A percentile compares a stretch with the other conserved stretches of the same genome.
These are phyloP conservation scores for Nasua narica DNA, from an alignment of 2,797 vertebrate genomes.

Conservation along the genomic window DNA sequence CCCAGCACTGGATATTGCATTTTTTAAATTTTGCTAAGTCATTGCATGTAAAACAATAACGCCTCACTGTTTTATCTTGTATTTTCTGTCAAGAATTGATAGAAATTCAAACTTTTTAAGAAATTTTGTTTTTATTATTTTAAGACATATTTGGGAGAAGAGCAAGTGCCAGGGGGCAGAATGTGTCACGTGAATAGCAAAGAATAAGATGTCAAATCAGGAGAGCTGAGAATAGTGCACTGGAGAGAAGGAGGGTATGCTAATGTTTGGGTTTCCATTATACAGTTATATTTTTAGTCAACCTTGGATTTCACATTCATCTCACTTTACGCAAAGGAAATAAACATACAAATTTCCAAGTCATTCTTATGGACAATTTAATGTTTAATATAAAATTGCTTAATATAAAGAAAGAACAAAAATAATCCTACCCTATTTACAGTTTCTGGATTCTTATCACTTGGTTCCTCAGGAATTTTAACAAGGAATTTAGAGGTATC, in stretches of 20 bases:
- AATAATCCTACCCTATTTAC: constrained; percentile 79
- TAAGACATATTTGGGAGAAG: not conserved
- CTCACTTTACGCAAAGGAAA: constrained; percentile 32
- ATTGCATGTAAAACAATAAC: not conserved
- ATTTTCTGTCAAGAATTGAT: not conserved
- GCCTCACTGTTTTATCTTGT: not conserved
- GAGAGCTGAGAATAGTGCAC: not conserved
- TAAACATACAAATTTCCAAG: constrained; percentile 17
- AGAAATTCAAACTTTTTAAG: not conserved
- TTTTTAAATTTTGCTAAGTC: not conserved
- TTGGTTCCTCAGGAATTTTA: constrained; percentile 79
- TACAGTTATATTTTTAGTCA: not conserved
- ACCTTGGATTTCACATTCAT: not conserved
- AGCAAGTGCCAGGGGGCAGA: not conserved
- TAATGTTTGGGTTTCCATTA: not conserved
- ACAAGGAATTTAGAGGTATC: constrained; percentile 81
- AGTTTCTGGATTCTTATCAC: constrained; percentile 73
- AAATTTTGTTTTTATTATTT: not conserved
- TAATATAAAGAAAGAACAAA: constrained; percentile 43
- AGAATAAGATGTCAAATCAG: not conserved
- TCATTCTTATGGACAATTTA: constrained; percentile 24
- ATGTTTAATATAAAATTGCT: not conserved
- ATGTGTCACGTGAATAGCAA: not conserved
- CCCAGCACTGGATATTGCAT: not conserved
- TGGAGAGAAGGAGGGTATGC: not conserved